phyloP scores from a whole-genome alignment of 1,140 invertebrate species.

The Drosophila malerkotliana region DNA sequence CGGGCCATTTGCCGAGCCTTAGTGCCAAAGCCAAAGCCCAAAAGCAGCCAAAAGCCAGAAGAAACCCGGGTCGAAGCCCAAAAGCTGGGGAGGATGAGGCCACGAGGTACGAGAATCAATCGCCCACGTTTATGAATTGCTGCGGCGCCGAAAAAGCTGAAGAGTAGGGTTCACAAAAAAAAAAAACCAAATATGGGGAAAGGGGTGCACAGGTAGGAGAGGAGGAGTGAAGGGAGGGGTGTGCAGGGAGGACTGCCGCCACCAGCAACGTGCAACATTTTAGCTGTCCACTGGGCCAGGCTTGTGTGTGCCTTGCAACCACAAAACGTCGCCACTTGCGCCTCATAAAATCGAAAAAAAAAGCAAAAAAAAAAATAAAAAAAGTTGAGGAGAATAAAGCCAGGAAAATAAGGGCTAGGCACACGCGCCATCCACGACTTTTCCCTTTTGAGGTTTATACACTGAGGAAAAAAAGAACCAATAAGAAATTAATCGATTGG shows the following conservation, averaged over 20 bases:
- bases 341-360: constrained; percentile 72
- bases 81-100: constrained; percentile 56
- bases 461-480: neutral
- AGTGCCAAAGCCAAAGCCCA: constrained; percentile 80
- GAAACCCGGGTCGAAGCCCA: constrained; percentile 14
- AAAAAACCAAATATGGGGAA: constrained; percentile 4
- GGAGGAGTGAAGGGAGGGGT: neutral
- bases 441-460: constrained; percentile 24
- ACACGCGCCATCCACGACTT: constrained; percentile 65
- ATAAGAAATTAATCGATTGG: neutral
- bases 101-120: constrained; percentile 81
- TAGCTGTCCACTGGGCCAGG: constrained; percentile 60
- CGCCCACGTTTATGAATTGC: constrained; percentile 83
- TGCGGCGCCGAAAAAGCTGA: constrained; percentile 74
- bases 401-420: constrained; percentile 82
- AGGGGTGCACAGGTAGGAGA: neutral
- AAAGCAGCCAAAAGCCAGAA: constrained; percentile 61
- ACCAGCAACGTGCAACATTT: constrained; percentile 78
- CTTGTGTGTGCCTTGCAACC: constrained; percentile 73
- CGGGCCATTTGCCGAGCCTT: constrained; percentile 83
- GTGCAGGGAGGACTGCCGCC: constrained; percentile 18
- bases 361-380: constrained; percentile 25
- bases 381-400: constrained; percentile 46
- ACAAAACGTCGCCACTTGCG: constrained; percentile 83
- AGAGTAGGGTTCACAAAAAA: constrained; percentile 10